Evolutionary conservation across 2,888 invertebrate species (phyloP).

Genomic region (Metellina segmentata): DNA sequence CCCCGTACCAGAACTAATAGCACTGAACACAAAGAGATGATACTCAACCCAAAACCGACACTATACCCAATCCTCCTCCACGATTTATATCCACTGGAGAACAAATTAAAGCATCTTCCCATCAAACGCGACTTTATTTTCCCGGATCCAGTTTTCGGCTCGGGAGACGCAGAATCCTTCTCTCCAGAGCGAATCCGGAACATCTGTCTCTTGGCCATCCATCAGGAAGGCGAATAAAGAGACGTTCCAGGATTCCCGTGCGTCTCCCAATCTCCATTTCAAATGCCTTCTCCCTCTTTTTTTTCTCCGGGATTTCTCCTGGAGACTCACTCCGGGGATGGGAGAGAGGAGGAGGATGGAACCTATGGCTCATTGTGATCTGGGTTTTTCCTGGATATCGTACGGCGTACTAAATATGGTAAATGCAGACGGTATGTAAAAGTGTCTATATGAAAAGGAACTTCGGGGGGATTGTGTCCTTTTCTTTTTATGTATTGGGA

Average conservation of each 20-base stretch:
- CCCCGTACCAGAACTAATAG: background rate
- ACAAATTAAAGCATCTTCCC: constrained; percentile 23
- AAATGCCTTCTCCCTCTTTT: constrained; percentile 2
- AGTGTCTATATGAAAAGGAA: too few relatives aligned
- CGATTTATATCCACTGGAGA: background rate
- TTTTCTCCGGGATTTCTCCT: background rate
- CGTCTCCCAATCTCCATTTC: constrained; percentile 25
- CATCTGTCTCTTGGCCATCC: constrained; percentile 54
- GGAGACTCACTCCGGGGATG: background rate
- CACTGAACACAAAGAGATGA: too few relatives aligned
- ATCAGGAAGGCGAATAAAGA: constrained; percentile 42
- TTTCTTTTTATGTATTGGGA: too few relatives aligned
- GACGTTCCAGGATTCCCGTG: background rate
- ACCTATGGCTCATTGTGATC: background rate
- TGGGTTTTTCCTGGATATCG: background rate
- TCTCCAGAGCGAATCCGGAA: constrained; percentile 1
- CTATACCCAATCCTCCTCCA: background rate
- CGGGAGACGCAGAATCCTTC: background rate
- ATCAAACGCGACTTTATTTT: constrained; percentile 42
- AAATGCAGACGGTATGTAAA: too few relatives aligned
- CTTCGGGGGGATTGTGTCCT: too few relatives aligned
- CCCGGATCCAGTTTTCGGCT: background rate
- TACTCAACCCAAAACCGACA: background rate
- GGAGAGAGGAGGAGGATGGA: background rate
- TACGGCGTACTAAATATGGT: too few relatives aligned